Percentiles rank a stretch among this genome's conserved stretches.
phyloP scores from a whole-genome alignment of 2,113 vertebrate genomes.

The Aspidoscelis tigris region DNA sequence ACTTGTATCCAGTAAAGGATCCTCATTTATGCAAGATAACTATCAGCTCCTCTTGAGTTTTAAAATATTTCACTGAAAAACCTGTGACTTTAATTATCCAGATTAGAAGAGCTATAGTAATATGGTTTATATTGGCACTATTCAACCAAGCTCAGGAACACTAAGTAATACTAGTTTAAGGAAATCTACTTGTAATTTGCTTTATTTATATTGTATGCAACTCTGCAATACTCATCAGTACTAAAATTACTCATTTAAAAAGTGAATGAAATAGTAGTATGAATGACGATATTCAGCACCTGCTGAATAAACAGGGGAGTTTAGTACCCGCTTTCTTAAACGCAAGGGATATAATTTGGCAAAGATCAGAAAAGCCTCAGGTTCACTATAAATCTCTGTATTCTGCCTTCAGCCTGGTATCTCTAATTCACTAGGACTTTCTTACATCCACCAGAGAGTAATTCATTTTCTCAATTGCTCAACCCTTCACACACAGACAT shows the following conservation, averaged over 20 bases:
- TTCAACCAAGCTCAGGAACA: not conserved
- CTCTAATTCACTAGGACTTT: constrained; percentile 35
- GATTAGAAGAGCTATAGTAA: too few species aligned
- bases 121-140: too few species aligned
- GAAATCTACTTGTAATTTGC: not conserved
- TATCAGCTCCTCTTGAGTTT: too few species aligned
- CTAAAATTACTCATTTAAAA: constrained; percentile 17
- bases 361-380: constrained; percentile 24
- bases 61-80: too few species aligned
- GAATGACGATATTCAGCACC: not conserved
- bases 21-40: too few species aligned
- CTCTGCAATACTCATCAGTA: constrained; percentile 2
- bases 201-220: not conserved
- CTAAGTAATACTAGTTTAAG: not conserved
- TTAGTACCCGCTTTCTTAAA: constrained; percentile 9
- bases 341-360: not conserved
- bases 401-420: constrained; percentile 10
- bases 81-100: too few species aligned
- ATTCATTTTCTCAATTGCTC: constrained; percentile 48
- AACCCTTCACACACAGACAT: constrained; percentile 2
- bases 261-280: constrained; percentile 1
- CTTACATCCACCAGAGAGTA: not conserved
- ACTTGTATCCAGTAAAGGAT: too few species aligned
- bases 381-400: constrained; percentile 34
- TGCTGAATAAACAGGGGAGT: constrained; percentile 22